Evolutionary conservation across 2,797 vertebrate species (phyloP).

Genomic region (Oreochromis mossambicus): DNA sequence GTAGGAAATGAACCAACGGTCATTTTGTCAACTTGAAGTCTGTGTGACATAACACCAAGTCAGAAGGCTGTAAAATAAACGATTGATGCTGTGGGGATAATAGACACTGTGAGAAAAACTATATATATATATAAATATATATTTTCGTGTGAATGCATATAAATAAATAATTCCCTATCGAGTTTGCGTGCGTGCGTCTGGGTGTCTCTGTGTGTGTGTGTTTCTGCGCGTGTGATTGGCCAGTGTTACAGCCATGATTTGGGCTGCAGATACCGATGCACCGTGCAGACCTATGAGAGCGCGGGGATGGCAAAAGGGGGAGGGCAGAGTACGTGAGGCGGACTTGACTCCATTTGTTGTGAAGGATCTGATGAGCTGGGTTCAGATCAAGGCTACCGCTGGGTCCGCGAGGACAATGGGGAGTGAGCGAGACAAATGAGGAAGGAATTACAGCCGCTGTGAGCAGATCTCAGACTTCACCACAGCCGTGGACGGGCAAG

Average conservation of each 20-base stretch:
- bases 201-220: not conserved
- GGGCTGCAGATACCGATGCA: constrained; percentile 29
- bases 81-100: not conserved
- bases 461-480: not conserved
- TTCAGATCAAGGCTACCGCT: constrained; percentile 35
- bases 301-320: constrained; percentile 35
- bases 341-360: constrained; percentile 62
- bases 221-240: constrained; percentile 38
- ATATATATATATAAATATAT: not conserved
- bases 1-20: not conserved
- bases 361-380: constrained; percentile 42
- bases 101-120: not conserved
- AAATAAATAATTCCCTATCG: not conserved
- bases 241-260: constrained; percentile 35
- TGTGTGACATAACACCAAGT: not conserved
- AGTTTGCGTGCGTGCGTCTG: not conserved
- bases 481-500: not conserved
- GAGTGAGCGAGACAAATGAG: constrained; percentile 9
- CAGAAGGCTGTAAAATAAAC: not conserved
- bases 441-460: not conserved
- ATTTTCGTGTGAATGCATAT: not conserved
- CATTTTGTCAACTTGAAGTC: not conserved
- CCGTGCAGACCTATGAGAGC: constrained; percentile 54
- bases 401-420: constrained; percentile 10
- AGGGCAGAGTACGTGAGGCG: constrained; percentile 37